Base-by-base conservation (phyloP, 30 jellyfish, hydroid and myxozoan species). In the Aurelia aurita region DNA sequence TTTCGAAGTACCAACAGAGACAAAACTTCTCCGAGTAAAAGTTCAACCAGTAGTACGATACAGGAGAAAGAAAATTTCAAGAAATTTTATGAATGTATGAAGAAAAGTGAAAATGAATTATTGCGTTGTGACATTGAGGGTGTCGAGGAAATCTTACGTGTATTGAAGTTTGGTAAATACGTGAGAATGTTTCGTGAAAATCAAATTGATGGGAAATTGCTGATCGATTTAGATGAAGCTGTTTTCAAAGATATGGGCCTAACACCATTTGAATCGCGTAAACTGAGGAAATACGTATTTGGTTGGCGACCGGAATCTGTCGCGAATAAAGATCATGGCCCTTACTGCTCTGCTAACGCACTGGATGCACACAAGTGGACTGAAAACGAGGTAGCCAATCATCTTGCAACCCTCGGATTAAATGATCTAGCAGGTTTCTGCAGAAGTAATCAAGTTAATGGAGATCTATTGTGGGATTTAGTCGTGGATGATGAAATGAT, bases 281-380 rank as follows among this genome's bases (percentile, higher is more conserved):
- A 93, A 72, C 60, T 93, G 58, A 72, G 98, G 28, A 93, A 93
- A 80, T 93, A 80, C 64, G 96, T 81, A 0, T 93, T 93, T 60
- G 98, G 98, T 13, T 93, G 98, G 98, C 83, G 98, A 27, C 97
- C 98, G 1, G 98, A 93, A 35, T 25, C 61, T 4, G 47, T 69
- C 63, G 34, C 82, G 43, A 68, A 77, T 25, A 29, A 47, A 51
- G 34, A 46, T 22, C 70, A 74, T 22, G 49, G 67, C 27, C 83
- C 62, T 20, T 66, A 49, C 13, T 60, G 74, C 57, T 77, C 66
- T 19, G 87, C 86, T 39, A 77, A 71, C 32, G 66, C 82, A 73
- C 54, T 26, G 51, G 96, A 93, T 57, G 96, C 98, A 15, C 43
- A 73, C 43, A 80, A 74, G 8, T 93, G 98, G 98, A 78, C 76